Evolutionary conservation across 2,113 vertebrate genomes (phyloP).

Genomic region (Eubucco bourcierii): DNA sequence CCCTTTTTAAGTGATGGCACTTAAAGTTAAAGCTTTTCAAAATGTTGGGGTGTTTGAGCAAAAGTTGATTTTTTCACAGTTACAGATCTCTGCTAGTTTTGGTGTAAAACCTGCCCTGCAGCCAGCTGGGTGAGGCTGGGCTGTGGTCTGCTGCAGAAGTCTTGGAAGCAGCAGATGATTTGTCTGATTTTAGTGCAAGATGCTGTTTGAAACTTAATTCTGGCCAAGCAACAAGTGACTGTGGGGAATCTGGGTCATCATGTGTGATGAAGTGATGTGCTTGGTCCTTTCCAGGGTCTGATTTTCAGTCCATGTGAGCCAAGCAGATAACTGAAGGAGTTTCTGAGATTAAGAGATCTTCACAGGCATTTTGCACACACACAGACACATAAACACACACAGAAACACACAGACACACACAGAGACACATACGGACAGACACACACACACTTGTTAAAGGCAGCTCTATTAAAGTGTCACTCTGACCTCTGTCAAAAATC

Average conservation of each 20-base stretch:
- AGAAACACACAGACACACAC: neutral
- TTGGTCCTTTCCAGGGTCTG: neutral
- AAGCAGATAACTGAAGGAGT: neutral
- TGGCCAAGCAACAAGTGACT: neutral
- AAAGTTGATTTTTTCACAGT: neutral
- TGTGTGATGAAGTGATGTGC: neutral
- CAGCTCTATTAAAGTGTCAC: accelerated
- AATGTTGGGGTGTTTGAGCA: neutral
- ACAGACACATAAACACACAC: neutral
- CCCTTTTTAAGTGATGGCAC: conserved; percentile 34
- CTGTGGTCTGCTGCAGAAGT: neutral
- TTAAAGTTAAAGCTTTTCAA: conserved; percentile 23
- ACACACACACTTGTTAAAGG: neutral
- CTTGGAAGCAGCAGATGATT: neutral
- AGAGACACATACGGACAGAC: too few relatives aligned
- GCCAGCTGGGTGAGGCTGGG: neutral
- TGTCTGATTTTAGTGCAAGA: neutral
- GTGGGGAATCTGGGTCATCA: accelerated
- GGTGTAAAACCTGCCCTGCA: neutral
- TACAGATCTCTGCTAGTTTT: neutral
- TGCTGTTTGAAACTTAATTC: neutral
- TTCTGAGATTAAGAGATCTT: neutral
- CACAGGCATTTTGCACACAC: neutral
- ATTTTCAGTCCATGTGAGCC: neutral
- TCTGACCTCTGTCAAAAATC: neutral